These are phyloP conservation scores for Cebus imitator DNA, from an alignment of 2,113 vertebrate genomes.

Conservation along the genomic window DNA sequence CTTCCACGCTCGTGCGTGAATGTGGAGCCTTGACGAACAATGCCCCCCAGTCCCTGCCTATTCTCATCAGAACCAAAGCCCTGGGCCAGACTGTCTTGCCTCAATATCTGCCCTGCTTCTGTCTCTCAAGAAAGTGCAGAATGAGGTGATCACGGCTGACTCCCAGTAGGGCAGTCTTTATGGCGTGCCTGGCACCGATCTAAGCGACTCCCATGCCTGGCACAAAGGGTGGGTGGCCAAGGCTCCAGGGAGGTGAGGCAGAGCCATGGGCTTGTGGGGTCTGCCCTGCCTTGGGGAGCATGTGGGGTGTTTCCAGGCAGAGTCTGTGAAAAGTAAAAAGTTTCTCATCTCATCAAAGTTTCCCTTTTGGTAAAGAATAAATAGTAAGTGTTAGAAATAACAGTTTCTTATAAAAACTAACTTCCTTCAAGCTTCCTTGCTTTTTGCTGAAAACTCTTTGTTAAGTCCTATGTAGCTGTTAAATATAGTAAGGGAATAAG, in stretches of 20 bases:
- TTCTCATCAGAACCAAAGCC: background rate
- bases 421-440: too few relatives aligned
- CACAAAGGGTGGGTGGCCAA: background rate
- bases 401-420: too few relatives aligned
- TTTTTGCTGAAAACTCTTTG: too few relatives aligned
- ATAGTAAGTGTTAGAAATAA: too few relatives aligned
- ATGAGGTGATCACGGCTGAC: accelerated
- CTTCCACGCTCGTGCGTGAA: background rate
- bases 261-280: background rate
- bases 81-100: background rate
- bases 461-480: too few relatives aligned
- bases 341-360: too few relatives aligned
- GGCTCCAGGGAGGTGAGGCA: background rate
- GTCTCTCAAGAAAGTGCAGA: accelerated
- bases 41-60: background rate
- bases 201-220: background rate
- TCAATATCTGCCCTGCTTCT: too few relatives aligned
- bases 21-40: accelerated
- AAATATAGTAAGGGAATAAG: too few relatives aligned
- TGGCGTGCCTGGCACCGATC: accelerated
- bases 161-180: background rate
- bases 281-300: accelerated
- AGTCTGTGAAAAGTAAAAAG: too few relatives aligned
- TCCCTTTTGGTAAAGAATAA: too few relatives aligned
- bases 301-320: accelerated